Conservation (phyloP, 2,797 vertebrate genomes). For the Psittacula echo region DNA sequence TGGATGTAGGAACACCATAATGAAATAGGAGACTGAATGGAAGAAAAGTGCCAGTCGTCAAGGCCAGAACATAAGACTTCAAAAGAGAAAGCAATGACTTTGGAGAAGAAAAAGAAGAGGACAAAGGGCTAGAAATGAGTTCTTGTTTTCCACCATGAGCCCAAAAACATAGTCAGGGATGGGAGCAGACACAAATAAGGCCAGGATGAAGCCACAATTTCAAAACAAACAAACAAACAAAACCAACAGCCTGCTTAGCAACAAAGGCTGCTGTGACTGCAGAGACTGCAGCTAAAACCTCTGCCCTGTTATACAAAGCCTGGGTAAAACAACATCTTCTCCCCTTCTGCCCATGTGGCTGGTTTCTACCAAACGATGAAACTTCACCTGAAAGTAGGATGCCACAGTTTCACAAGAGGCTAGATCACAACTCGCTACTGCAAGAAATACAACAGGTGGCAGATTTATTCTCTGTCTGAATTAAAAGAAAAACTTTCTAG, state of each 20-base stretch:
- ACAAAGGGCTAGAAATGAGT: not conserved
- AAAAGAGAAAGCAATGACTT: not conserved
- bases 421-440: not conserved
- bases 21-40: not conserved
- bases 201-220: not conserved
- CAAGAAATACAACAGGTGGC: not conserved
- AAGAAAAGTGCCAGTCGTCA: slow-evolving; percentile 7
- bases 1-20: not conserved
- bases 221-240: not conserved
- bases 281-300: slow-evolving; percentile 21
- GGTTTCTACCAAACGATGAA: not conserved
- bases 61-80: slow-evolving; percentile 2
- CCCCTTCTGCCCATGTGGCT: not conserved
- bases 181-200: not conserved
- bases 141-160: not conserved
- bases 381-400: not conserved
- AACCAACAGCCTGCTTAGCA: slow-evolving; percentile 42
- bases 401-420: not conserved
- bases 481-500: not conserved
- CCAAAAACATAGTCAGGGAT: not conserved
- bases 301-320: not conserved
- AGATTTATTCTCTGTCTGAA: not conserved
- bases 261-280: slow-evolving; percentile 48
- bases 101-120: not conserved
- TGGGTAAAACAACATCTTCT: not conserved